Base-by-base conservation (phyloP, 2,113 vertebrate genomes). In the Penelope pileata region DNA sequence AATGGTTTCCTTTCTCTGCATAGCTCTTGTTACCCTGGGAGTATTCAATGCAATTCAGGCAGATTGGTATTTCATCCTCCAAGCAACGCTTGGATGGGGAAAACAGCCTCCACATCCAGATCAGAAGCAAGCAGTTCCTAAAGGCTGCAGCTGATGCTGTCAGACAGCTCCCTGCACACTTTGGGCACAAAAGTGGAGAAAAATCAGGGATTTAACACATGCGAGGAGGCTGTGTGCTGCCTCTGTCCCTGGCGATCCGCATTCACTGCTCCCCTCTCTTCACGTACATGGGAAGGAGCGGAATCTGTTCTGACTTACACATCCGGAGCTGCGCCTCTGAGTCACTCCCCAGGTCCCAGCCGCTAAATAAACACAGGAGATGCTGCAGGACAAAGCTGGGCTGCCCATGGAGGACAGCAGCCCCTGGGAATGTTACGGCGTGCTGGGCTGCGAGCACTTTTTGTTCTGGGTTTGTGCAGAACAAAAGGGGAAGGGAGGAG, bases 231-330 rank as follows among this genome's bases (percentile, higher is more conserved):
- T 12, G 9, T 0, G 11, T 21, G 26, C 42, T 26, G 1, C 2
- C 27, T 51, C 34, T 16, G 32, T 6, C 42, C 47, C 34, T 30
- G 27, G 3, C 9, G 5, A 6, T 9, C 68, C 29, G 3, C 7
- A 32, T 13, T 15, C 22, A 1, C 18, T 16, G 27, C n/a, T 34
- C 7, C 74, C 42, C 0, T 56, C 23, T 8, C 85, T 56, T 12
- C 43, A 2, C 70, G 22, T 38, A 16, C 48, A 4, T 7, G 0
- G 10, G 47, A 43, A 51, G 0, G 77, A 69, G 45, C 3, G 56
- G 89, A 29, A 91, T 92, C 86, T 89, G 87, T 78, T 93, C 89
- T 14, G 77, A 63, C 74, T 86, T n/a, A 4, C 75, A 87, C 90
- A 89, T 89, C 84, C 95, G 93, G 69, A 87, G 84, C 87, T 10